phyloP scores from a whole-genome alignment of 2,113 vertebrate species.

The Bagarius yarrelli region DNA sequence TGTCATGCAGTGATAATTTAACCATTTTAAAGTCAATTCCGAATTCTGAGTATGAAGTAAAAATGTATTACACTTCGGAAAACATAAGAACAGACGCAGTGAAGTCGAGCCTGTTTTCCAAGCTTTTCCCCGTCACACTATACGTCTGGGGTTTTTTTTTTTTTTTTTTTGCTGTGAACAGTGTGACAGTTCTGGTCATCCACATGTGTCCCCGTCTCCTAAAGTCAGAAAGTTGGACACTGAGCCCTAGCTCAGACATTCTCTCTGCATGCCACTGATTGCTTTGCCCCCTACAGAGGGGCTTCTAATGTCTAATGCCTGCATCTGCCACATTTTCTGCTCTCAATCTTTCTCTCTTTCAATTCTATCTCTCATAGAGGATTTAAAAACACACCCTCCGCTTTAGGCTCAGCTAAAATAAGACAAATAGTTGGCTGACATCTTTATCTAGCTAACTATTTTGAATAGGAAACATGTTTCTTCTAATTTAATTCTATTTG shows the following conservation, averaged over 20 bases:
- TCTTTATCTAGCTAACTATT: neutral
- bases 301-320: constrained; percentile 49
- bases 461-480: neutral
- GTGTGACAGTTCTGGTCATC: constrained; percentile 15
- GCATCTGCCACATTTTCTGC: constrained; percentile 37
- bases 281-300: constrained; percentile 77
- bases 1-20: too few relatives aligned
- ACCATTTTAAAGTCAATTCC: too few relatives aligned
- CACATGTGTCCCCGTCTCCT: constrained; percentile 22
- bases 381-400: neutral
- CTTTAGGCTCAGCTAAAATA: neutral
- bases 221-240: constrained; percentile 14
- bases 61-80: neutral
- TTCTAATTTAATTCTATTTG: too few relatives aligned
- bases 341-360: constrained; percentile 24
- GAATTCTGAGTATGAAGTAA: constrained; percentile 8
- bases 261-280: constrained; percentile 62
- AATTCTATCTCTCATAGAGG: neutral
- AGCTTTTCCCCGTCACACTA: constrained; percentile 7
- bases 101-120: constrained; percentile 29
- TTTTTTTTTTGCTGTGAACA: constrained; percentile 5
- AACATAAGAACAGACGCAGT: constrained; percentile 1
- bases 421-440: neutral
- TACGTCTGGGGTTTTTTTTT: neutral
- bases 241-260: constrained; percentile 27